Evolutionary conservation across 2,797 vertebrate species (phyloP).

Genomic region (Ataeniobius toweri): DNA sequence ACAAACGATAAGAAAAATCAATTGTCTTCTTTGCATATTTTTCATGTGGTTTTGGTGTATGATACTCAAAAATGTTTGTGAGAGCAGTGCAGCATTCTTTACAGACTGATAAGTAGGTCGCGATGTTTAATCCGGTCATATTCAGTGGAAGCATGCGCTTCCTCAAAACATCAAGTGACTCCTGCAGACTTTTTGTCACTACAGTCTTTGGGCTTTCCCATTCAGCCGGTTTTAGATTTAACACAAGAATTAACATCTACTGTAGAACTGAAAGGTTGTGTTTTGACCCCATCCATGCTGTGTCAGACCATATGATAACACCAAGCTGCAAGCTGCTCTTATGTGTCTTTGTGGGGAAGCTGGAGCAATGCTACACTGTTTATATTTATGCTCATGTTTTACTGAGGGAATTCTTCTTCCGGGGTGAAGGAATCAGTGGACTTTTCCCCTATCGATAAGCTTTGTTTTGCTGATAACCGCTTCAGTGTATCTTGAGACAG

Average conservation of each 20-base stretch:
- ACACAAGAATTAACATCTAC: neutral
- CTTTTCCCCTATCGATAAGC: slow-evolving; percentile 12
- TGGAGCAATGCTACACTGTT: slow-evolving; percentile 1
- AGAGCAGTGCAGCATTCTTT: neutral
- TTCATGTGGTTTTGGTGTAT: neutral
- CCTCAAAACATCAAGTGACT: neutral
- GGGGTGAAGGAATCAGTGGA: neutral
- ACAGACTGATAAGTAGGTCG: neutral
- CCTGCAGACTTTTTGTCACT: neutral
- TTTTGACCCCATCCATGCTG: neutral
- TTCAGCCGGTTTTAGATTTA: neutral
- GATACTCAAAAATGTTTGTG: neutral
- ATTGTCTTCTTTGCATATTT: neutral
- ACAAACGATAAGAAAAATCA: neutral
- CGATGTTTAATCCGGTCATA: neutral
- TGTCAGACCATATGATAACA: slow-evolving; percentile 8
- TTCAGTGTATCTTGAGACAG: neutral
- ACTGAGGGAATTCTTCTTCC: neutral
- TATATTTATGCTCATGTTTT: slow-evolving; percentile 10
- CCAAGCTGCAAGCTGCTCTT: slow-evolving; percentile 1
- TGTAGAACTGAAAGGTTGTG: neutral
- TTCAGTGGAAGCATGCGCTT: slow-evolving; percentile 3
- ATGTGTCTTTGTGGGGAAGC: slow-evolving; percentile 30
- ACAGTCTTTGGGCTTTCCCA: neutral
- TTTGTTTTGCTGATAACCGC: neutral